Evolutionary conservation across 2,113 vertebrate genomes (phyloP).

Genomic region (Monopterus albus): DNA sequence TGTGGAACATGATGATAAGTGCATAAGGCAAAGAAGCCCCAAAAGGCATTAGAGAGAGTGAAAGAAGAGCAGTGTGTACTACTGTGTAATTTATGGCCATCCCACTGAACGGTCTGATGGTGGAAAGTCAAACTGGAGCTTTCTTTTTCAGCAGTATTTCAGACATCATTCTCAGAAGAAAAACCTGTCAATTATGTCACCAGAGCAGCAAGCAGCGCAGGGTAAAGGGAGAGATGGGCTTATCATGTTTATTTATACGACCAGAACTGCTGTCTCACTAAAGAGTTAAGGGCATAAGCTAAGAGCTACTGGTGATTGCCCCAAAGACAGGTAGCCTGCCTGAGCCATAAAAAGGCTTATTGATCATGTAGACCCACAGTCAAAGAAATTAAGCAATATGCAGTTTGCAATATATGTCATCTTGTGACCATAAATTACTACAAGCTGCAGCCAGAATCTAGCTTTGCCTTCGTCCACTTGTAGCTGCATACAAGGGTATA

Average conservation of each 20-base stretch:
- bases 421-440: constrained; percentile 65
- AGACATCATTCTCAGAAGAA: neutral
- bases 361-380: constrained; percentile 48
- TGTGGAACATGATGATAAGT: constrained; percentile 40
- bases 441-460: constrained; percentile 27
- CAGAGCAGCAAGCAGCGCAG: neutral
- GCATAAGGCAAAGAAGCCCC: constrained; percentile 18
- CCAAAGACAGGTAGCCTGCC: constrained; percentile 11
- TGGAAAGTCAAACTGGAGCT: neutral
- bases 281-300: constrained; percentile 38
- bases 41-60: constrained; percentile 12
- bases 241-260: constrained; percentile 1
- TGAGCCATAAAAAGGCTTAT: constrained; percentile 45
- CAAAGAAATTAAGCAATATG: constrained; percentile 44
- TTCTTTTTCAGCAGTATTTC: neutral
- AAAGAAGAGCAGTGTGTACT: constrained; percentile 24
- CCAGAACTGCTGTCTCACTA: constrained; percentile 9
- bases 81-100: constrained; percentile 6
- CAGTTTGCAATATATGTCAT: constrained; percentile 49
- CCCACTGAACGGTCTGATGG: neutral
- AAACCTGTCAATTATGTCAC: neutral
- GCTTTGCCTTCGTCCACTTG: constrained; percentile 25
- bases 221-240: constrained; percentile 6
- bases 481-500: constrained; percentile 15
- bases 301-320: constrained; percentile 23